Evolutionary conservation across 2,113 vertebrate genomes (phyloP).

Genomic region (Dolichallabes microphthalmus): DNA sequence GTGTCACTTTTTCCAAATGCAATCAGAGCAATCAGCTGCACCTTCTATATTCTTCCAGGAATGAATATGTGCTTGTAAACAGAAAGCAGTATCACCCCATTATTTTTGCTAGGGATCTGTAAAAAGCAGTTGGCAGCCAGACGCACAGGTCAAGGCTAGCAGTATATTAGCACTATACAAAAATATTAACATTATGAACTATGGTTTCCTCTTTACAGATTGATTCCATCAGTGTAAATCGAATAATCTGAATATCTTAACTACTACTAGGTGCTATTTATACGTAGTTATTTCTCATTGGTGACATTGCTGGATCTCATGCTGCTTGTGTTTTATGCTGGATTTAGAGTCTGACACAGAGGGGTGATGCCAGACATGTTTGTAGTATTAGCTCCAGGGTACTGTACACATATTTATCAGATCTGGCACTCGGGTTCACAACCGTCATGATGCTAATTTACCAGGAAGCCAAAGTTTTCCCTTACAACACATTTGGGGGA

Average conservation of each 20-base stretch:
- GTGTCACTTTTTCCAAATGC: background rate
- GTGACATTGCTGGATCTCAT: background rate
- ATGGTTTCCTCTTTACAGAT: background rate
- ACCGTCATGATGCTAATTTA: background rate
- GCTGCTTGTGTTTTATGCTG: background rate
- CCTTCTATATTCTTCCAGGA: background rate
- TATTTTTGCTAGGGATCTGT: background rate
- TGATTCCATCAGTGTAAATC: background rate
- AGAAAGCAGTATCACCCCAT: background rate
- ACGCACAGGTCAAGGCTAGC: background rate
- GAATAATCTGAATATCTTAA: no score
- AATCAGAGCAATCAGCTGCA: slow-evolving; percentile 7
- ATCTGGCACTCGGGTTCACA: background rate
- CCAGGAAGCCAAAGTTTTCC: background rate
- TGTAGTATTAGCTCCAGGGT: background rate
- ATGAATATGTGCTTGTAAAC: background rate
- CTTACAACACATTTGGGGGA: background rate
- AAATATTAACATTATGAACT: background rate
- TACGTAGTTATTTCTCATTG: no score
- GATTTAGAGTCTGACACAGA: background rate
- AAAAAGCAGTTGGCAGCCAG: slow-evolving; percentile 1
- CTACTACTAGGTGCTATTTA: background rate
- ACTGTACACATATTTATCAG: background rate
- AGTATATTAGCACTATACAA: background rate
- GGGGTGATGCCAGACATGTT: background rate